Conservation (phyloP, 1,140 invertebrate species). For the Lutraria rhynchaena region DNA sequence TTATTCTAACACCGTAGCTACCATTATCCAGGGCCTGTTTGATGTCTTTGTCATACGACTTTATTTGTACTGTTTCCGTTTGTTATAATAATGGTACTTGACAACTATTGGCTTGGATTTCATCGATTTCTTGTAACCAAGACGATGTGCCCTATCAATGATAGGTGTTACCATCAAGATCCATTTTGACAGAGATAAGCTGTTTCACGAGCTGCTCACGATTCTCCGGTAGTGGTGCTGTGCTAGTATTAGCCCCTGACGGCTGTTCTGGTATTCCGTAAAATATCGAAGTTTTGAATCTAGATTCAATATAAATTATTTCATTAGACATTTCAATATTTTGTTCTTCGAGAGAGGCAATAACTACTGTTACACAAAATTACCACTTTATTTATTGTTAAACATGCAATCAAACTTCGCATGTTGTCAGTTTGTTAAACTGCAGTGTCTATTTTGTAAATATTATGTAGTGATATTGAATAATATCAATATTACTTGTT, state of each 20-base stretch:
- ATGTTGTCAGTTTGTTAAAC: no score
- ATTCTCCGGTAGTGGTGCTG: no score
- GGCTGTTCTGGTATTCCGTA: slow-evolving; percentile 4
- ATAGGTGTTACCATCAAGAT: neutral
- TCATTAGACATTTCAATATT: neutral
- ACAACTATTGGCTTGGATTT: slow-evolving; percentile 1
- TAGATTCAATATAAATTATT: neutral
- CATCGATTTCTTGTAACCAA: neutral
- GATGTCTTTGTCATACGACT: neutral
- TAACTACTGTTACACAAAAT: no score
- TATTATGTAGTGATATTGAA: no score
- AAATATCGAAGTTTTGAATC: slow-evolving; percentile 6
- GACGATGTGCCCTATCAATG: slow-evolving; percentile 1
- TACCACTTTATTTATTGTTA: no score
- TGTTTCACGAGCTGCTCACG: neutral
- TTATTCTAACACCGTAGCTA: neutral
- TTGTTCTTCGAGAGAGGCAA: neutral
- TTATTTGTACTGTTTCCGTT: neutral
- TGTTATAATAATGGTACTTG: neutral
- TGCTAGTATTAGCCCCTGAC: no score
- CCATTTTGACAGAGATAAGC: neutral
- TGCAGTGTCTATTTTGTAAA: no score
- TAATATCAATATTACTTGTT: no score
- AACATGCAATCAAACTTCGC: no score
- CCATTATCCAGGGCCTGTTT: neutral